Percentiles rank a stretch among this genome's conserved stretches.
These are phyloP conservation scores for Lycorma delicatula DNA, from an alignment of 1,140 invertebrate species.

Conservation along the genomic window DNA sequence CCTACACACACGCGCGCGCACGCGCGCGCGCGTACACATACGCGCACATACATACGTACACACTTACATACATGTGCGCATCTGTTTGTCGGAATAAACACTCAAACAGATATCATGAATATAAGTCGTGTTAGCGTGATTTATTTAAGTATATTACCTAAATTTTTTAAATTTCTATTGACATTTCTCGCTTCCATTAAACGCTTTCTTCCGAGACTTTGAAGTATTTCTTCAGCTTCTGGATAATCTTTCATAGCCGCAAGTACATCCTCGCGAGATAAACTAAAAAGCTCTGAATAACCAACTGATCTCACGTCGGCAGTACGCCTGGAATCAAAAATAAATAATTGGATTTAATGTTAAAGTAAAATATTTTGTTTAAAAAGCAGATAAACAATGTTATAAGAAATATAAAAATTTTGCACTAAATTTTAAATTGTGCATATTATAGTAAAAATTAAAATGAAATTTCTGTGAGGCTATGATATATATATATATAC, in stretches of 20 bases:
- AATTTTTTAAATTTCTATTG: constrained; percentile 20
- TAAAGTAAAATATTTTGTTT: too few species aligned
- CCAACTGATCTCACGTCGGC: constrained; percentile 93
- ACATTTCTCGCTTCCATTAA: constrained; percentile 68
- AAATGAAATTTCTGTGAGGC: too few species aligned
- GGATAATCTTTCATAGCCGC: constrained; percentile 94
- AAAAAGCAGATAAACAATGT: too few species aligned
- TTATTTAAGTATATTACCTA: too few species aligned
- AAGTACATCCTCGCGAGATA: constrained; percentile 90
- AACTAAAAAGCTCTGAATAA: constrained; percentile 90
- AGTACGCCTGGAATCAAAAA: constrained; percentile 60
- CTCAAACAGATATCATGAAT: too few species aligned
- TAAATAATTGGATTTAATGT: not conserved
- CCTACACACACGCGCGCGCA: too few species aligned
- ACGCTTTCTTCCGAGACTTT: constrained; percentile 74
- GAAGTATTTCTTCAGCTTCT: constrained; percentile 88
- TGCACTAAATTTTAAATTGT: not conserved
- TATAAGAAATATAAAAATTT: not conserved
- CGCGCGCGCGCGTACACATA: too few species aligned
- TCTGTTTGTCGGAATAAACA: too few species aligned
- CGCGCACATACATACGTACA: too few species aligned
- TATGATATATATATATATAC: too few species aligned
- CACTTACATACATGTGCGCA: too few species aligned
- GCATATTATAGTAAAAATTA: not conserved
- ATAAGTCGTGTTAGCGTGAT: too few species aligned